Evolutionary conservation across 2,797 vertebrate genomes (phyloP).

Genomic region (Mus spretus): DNA sequence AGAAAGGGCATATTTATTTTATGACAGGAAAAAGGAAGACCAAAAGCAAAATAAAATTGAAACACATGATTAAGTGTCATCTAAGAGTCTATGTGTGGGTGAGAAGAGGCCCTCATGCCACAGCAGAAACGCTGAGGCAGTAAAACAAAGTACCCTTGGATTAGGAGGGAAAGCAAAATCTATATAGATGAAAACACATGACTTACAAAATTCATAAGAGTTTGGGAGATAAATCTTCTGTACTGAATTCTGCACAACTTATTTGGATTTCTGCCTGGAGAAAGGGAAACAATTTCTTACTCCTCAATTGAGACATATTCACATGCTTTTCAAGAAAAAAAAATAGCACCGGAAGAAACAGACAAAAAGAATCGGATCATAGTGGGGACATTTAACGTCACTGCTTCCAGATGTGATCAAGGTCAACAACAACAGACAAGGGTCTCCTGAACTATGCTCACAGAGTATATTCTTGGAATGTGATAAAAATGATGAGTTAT

Average conservation of each 20-base stretch:
- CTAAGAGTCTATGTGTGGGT: not conserved
- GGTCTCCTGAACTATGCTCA: not conserved
- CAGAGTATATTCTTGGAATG: not conserved
- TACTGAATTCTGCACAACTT: not conserved
- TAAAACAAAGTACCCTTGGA: not conserved
- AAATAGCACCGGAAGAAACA: not conserved
- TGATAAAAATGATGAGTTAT: not conserved
- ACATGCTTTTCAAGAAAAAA: not conserved
- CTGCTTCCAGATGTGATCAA: not conserved
- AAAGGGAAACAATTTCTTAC: not conserved
- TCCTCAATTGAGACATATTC: not conserved
- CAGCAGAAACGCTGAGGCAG: not conserved
- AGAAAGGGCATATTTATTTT: not conserved
- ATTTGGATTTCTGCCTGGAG: not conserved
- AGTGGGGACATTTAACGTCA: not conserved
- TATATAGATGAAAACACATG: not conserved
- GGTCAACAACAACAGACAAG: not conserved
- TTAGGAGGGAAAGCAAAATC: not conserved
- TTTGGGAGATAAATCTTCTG: not conserved
- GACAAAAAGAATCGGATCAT: not conserved
- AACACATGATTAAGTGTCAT: not conserved
- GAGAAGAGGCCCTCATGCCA: not conserved
- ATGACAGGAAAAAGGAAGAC: not conserved
- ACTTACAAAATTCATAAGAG: not conserved
- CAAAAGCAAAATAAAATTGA: constrained; percentile 36